Evolutionary conservation across 1,140 invertebrate genomes (phyloP), one percentile per base, ranked within the genome.

Genomic region (Lordiphosa mommai): DNA sequence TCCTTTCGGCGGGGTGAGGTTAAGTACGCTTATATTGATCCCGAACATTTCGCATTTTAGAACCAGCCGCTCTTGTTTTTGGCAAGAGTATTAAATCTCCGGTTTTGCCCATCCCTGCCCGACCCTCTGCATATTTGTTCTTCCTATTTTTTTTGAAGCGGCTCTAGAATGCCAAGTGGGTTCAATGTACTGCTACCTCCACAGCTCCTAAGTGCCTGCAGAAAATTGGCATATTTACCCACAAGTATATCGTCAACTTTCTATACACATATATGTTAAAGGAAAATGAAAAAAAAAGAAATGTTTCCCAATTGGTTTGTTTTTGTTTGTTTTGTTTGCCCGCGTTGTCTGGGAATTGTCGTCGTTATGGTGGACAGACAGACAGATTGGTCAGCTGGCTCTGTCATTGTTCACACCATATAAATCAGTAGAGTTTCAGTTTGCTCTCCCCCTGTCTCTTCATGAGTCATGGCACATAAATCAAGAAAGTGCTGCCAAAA

Each of bases 401-500:
- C 23, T 14, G 16, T 38, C 13, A 37, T 43, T 46, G 30, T 43
- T 46, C 32, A 10, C 59, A 47, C 51, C 49, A 61, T 38, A 61
- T 44, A 38, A 59, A 60, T 53, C 49, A 43, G 34, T 38, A 6
- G 58, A 69, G 49, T 53, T 61, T 33, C 71, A 61, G 64, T 32
- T 44, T 34, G 59, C 43, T 68, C 46, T 46, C 29, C 41, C 52
- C 44, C 34, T 23, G 3, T 38, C 5, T 12, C 29, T 48, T 27
- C 36, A 64, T 80, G 74, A 80, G 65, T 82, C 71, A 82, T 67
- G 57, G 52, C 74, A 82, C 66, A 82, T 80, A 82, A 80, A 82
- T 80, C 76, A 82, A 47, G 49, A 43, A 61, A 68, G 61, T 40
- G 51, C 47, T 68, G 57, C 57, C 52, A 33, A 50, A 60, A 60